These are phyloP conservation scores for Aphaenogaster floridana DNA, from an alignment of 1,140 invertebrate species.

Conservation along the genomic window DNA sequence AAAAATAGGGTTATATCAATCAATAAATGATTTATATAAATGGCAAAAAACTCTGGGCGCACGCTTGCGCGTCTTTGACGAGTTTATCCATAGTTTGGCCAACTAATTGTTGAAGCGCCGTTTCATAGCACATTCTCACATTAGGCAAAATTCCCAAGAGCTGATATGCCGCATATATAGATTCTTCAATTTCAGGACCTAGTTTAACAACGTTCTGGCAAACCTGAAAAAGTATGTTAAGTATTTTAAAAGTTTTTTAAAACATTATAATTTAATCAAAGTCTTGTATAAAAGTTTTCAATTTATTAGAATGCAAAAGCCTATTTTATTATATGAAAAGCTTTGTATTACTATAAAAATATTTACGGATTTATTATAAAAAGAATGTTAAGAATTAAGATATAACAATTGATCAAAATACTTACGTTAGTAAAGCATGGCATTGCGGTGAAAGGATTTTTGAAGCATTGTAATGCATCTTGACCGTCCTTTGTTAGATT, in stretches of 20 bases:
- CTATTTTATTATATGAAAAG: background rate
- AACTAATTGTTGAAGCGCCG: background rate
- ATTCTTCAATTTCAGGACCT: background rate
- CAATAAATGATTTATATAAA: background rate
- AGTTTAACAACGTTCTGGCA: background rate
- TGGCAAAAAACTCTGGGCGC: background rate
- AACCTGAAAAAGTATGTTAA: background rate
- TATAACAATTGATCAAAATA: constrained; percentile 12
- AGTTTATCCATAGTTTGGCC: background rate
- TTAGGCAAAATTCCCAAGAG: too few species aligned
- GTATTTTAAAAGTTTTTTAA: background rate
- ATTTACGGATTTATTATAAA: background rate
- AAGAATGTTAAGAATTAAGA: background rate
- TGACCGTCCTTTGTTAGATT: background rate
- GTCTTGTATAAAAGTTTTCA: background rate
- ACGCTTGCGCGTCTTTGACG: accelerated
- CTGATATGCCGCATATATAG: background rate
- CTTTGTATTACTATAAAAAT: background rate
- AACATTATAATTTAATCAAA: background rate
- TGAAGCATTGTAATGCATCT: background rate
- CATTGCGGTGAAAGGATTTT: too few species aligned
- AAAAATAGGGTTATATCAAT: constrained; percentile 10
- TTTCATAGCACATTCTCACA: background rate
- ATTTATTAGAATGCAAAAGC: background rate
- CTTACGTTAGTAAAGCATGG: background rate